These are phyloP conservation scores for Eurypyga helias DNA, from an alignment of 2,113 vertebrate genomes.

Conservation along the genomic window DNA sequence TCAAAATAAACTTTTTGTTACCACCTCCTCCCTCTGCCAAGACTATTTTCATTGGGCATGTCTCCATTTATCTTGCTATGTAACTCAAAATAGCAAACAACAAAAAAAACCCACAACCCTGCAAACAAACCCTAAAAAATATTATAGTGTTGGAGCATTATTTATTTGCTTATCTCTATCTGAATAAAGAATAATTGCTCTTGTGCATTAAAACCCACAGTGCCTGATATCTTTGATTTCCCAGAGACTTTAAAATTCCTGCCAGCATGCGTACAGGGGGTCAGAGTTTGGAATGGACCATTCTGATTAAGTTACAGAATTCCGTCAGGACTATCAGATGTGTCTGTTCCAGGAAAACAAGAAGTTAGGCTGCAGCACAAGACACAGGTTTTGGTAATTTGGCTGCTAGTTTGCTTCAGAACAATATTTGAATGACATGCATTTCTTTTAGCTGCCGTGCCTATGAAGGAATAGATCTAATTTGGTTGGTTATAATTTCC, in stretches of 20 bases:
- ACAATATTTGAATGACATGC: neutral
- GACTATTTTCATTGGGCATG: neutral
- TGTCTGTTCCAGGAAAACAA: neutral
- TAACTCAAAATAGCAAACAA: neutral
- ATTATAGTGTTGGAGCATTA: neutral
- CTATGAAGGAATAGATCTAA: neutral
- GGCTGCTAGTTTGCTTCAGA: neutral
- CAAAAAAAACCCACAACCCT: neutral
- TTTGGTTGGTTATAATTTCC: neutral
- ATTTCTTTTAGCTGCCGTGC: neutral
- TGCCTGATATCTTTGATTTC: neutral
- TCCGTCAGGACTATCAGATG: neutral
- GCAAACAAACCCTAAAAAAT: neutral
- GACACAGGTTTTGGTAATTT: neutral
- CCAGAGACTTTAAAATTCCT: neutral
- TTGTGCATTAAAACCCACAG: neutral
- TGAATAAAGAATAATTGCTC: neutral
- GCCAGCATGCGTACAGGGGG: neutral
- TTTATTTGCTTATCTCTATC: neutral
- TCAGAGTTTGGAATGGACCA: neutral
- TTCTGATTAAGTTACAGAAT: neutral
- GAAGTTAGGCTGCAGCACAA: neutral
- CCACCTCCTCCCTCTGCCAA: neutral
- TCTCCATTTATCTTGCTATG: neutral
- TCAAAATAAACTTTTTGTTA: neutral